These are phyloP conservation scores for Bombus confusus DNA, from an alignment of 1,140 invertebrate genomes.

Conservation along the genomic window DNA sequence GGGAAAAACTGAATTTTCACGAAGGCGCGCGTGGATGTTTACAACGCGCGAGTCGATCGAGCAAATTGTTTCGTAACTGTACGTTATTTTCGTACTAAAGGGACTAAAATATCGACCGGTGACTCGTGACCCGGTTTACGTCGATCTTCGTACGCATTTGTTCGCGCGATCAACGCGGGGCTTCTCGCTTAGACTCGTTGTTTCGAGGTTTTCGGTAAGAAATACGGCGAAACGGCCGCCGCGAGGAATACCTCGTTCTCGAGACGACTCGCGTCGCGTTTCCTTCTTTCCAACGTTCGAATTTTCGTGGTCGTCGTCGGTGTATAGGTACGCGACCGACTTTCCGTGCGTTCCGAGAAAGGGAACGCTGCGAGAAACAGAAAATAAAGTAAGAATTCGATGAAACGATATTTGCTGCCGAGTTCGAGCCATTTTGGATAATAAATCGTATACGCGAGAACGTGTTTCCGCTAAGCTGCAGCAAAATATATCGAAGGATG, in stretches of 20 bases:
- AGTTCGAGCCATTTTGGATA: neutral
- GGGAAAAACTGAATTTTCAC: neutral
- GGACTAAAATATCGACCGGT: neutral
- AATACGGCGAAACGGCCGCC: neutral
- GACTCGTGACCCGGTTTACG: neutral
- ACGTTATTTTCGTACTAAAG: neutral
- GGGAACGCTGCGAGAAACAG: neutral
- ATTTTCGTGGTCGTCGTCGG: conserved; percentile 40
- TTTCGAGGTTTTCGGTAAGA: conserved; percentile 1
- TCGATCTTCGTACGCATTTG: neutral
- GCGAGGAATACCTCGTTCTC: conserved; percentile 16
- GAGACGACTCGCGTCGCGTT: neutral
- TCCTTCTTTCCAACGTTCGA: conserved; percentile 35
- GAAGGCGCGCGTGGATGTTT: accelerated
- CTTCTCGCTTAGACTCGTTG: no score
- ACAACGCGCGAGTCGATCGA: neutral
- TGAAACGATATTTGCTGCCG: neutral
- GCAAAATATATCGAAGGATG: no score
- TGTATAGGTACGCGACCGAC: conserved; percentile 40
- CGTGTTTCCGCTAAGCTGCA: neutral
- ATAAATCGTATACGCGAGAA: neutral
- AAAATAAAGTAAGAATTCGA: neutral
- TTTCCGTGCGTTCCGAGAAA: neutral
- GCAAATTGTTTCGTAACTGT: neutral
- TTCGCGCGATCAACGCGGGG: neutral